Evolutionary conservation across 2,113 vertebrate species (phyloP), one percentile per base, ranked within the genome.

Genomic region (Psephotus haematonotus): DNA sequence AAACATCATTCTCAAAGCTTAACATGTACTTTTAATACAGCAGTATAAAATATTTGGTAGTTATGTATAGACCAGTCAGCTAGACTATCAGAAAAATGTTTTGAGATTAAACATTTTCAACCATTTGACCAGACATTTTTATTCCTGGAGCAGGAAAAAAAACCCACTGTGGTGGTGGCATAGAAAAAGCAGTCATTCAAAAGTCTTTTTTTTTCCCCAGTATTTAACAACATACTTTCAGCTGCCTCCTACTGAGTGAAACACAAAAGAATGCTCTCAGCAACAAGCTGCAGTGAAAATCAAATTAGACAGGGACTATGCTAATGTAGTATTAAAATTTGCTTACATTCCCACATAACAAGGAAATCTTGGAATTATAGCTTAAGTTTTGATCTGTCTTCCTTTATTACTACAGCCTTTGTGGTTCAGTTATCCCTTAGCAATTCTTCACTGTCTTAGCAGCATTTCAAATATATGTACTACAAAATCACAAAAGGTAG

Each of bases 221-320:
- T 81, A 60, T 83, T 93, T 75, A 90, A 63, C 67, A 93, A 52
- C 27, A 11, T 39, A 33, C 63, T 92, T 88, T 88, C 86, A 88
- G 69, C 62, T 84, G 57, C 57, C 44, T 94, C 72, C 77, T 81
- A 68, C 72, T 12, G 12, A 86, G 44, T 0, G 1, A 78, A 90
- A 79, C 52, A 94, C 35, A 92, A 88, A 96, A 90, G 76, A 86
- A 68, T 33, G 47, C 68, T 81, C 65, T 68, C 76, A 75, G 82
- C 67, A 88, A 67, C 63, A 92, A 77, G 41, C 68, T 64, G 39
- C 23, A 65, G 18, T 35, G 39, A 88, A 83, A 95, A 92, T 44
- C 52, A 93, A 88, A 92, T 92, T 84, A 75, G 55, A 63, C 9
- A 63, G 37, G 17, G 39, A 62, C 72, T 91, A 69, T 79, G 69